Evolutionary conservation across 2,888 invertebrate genomes (phyloP).

Genomic region (Steromphala cineraria): DNA sequence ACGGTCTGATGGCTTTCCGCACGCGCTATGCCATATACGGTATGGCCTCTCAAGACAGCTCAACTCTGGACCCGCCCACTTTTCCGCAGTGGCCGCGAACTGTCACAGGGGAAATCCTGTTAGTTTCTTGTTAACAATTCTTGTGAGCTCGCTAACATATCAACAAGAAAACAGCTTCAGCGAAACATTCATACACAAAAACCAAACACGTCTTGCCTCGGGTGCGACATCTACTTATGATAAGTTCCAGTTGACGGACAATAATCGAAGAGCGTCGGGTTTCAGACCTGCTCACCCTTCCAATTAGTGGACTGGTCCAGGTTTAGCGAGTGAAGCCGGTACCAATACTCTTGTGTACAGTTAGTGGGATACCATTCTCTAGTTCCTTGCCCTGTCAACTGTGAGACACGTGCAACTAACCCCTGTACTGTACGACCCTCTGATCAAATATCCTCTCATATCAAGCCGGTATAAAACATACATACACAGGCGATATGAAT

Average conservation of each 20-base stretch:
- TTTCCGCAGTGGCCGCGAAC: not conserved
- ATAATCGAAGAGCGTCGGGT: conserved; percentile 9
- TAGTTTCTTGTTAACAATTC: no score
- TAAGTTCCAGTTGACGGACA: not conserved
- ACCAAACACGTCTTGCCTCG: no score
- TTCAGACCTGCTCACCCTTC: not conserved
- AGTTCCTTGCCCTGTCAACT: not conserved
- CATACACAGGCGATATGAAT: not conserved
- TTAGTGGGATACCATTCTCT: not conserved
- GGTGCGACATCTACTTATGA: not conserved
- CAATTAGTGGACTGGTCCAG: not conserved
- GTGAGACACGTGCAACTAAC: no score
- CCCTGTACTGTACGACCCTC: no score
- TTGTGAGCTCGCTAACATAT: no score
- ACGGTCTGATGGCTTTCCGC: not conserved
- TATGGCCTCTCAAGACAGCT: not conserved
- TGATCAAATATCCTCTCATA: no score
- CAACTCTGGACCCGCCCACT: conserved; percentile 1
- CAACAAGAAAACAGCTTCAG: no score
- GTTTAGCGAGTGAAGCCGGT: not conserved
- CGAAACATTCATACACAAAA: no score
- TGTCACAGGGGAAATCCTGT: no score
- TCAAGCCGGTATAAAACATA: no score
- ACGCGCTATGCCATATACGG: conserved; percentile 3
- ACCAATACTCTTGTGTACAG: no score